phyloP scores from a whole-genome alignment of 2,113 vertebrate genomes.

The Notarius lentiginosus region DNA sequence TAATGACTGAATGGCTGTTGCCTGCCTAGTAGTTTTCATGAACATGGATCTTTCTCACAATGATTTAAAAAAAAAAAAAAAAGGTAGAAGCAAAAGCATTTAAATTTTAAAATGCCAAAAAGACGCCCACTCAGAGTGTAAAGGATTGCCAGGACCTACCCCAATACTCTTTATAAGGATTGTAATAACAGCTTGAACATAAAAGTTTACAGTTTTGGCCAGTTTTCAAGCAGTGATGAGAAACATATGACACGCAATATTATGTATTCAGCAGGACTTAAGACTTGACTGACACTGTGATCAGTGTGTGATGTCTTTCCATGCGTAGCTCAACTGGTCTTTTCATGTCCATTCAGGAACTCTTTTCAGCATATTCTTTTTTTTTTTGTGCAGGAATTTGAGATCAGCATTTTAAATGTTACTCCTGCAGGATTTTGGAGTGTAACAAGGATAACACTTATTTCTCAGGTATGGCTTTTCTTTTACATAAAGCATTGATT shows the following conservation, averaged over 20 bases:
- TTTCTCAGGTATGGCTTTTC: conserved; percentile 51
- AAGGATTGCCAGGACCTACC: conserved; percentile 61
- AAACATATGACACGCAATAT: conserved; percentile 89
- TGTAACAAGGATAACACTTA: conserved; percentile 47
- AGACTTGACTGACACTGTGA: conserved; percentile 80
- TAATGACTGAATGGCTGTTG: too few species aligned
- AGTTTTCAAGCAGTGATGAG: conserved; percentile 85
- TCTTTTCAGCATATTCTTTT: conserved; percentile 22
- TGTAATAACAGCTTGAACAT: conserved; percentile 71
- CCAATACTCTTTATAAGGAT: conserved; percentile 69
- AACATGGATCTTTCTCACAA: background rate
- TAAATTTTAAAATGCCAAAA: conserved; percentile 50
- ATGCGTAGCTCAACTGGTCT: conserved; percentile 72
- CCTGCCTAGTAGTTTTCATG: too few species aligned
- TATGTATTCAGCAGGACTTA: conserved; percentile 76
- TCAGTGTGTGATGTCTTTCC: conserved; percentile 78
- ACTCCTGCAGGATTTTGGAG: conserved; percentile 41
- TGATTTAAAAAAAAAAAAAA: background rate
- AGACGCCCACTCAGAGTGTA: conserved; percentile 39
- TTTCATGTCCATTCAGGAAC: conserved; percentile 60
- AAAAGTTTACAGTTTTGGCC: conserved; percentile 82
- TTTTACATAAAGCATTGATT: background rate
- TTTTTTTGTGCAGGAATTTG: conserved; percentile 22
- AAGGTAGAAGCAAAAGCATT: conserved; percentile 21
- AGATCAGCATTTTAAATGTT: conserved; percentile 41